These are phyloP conservation scores for Cloeon dipterum DNA, from an alignment of 2,888 invertebrate genomes.

Conservation along the genomic window DNA sequence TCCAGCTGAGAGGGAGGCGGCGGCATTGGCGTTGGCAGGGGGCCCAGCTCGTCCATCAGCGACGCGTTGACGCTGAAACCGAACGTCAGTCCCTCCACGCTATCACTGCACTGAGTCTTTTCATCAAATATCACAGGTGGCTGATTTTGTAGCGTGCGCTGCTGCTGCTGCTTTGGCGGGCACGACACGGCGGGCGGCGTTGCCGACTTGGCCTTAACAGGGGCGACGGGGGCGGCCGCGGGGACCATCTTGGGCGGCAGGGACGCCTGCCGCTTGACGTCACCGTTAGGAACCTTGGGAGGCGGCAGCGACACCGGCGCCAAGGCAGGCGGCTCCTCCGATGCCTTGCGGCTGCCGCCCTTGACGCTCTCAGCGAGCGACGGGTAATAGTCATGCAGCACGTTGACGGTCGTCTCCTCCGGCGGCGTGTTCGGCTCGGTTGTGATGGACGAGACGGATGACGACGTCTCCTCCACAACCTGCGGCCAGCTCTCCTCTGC, in stretches of 20 bases:
- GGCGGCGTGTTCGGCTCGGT: constrained; percentile 1
- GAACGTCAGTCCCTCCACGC: constrained; percentile 31
- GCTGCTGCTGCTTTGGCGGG: not conserved
- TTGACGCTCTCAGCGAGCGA: constrained; percentile 15
- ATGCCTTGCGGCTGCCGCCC: constrained; percentile 2
- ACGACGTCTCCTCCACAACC: constrained; percentile 5
- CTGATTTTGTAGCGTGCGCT: not conserved
- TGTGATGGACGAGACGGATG: not conserved
- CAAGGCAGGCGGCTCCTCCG: no score
- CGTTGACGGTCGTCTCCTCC: constrained; percentile 12
- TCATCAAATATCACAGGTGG: not conserved
- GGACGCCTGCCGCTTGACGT: no score
- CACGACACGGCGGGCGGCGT: not conserved
- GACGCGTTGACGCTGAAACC: constrained; percentile 59
- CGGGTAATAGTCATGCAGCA: constrained; percentile 18
- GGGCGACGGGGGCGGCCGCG: no score
- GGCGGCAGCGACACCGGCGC: no score
- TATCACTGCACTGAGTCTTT: not conserved
- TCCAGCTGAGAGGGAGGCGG: not conserved
- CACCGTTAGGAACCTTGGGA: no score
- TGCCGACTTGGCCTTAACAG: not conserved
- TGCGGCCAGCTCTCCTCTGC: constrained; percentile 2
- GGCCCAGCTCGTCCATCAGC: constrained; percentile 20
- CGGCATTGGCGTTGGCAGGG: not conserved
- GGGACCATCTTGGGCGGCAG: no score